Evolutionary conservation across 2,888 invertebrate species (phyloP).

Genomic region (Dione vanillae): DNA sequence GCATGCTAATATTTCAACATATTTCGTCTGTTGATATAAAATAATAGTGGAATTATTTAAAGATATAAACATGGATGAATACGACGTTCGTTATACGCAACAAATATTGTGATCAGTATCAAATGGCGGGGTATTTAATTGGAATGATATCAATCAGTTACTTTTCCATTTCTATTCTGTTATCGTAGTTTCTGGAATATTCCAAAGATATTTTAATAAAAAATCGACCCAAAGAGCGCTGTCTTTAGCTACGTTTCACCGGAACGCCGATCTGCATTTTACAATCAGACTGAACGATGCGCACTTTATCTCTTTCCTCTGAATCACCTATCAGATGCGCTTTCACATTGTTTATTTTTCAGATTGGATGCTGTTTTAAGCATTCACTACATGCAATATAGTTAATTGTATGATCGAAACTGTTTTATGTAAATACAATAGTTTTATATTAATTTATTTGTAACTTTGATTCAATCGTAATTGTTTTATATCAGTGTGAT

Average conservation of each 20-base stretch:
- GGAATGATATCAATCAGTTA: too few species aligned
- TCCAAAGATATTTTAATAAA: conserved; percentile 24
- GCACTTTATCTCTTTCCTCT: conserved; percentile 67
- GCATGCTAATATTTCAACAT: not conserved
- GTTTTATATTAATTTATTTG: not conserved
- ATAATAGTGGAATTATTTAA: not conserved
- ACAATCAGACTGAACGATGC: conserved; percentile 59
- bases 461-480: not conserved
- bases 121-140: too few species aligned
- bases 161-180: not conserved
- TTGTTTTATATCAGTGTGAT: not conserved
- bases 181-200: not conserved
- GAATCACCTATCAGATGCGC: conserved; percentile 52
- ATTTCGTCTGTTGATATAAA: not conserved
- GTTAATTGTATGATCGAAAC: not conserved
- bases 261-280: conserved; percentile 75
- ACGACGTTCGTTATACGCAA: not conserved
- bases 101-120: not conserved
- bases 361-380: conserved; percentile 60
- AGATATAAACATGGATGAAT: not conserved
- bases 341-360: conserved; percentile 66
- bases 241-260: conserved; percentile 65
- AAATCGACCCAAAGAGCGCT: conserved; percentile 69
- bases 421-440: not conserved
- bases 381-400: conserved; percentile 46